These are phyloP conservation scores for Diachrysia chrysitis DNA, from an alignment of 2,888 invertebrate genomes.

Conservation along the genomic window DNA sequence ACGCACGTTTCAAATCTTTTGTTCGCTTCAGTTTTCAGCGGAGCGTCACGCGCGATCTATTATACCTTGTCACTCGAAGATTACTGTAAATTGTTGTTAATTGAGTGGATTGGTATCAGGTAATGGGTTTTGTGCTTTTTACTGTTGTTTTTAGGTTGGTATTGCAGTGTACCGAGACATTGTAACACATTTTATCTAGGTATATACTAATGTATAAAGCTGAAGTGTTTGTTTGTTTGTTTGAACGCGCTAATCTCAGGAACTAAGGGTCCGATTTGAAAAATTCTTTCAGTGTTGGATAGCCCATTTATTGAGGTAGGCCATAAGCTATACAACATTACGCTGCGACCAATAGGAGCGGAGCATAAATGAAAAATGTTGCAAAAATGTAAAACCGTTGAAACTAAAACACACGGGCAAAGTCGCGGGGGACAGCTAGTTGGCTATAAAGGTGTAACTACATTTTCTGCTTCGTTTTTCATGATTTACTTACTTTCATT, in stretches of 20 bases:
- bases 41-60: slow-evolving; percentile 71
- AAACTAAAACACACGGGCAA: too few relatives aligned
- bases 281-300: too few relatives aligned
- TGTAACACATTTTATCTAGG: too few relatives aligned
- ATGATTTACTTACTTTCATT: not conserved
- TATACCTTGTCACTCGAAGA: slow-evolving; percentile 56
- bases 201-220: too few relatives aligned
- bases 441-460: slow-evolving; percentile 8
- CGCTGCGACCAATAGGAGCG: too few relatives aligned
- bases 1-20: slow-evolving; percentile 75
- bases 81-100: slow-evolving; percentile 54
- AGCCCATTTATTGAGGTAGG: too few relatives aligned
- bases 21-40: slow-evolving; percentile 73
- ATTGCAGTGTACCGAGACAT: slow-evolving; percentile 26
- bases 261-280: too few relatives aligned
- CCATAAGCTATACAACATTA: too few relatives aligned
- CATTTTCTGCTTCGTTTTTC: not conserved
- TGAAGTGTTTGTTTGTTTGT: too few relatives aligned
- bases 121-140: slow-evolving; percentile 24
- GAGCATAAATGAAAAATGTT: too few relatives aligned
- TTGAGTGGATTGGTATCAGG: not conserved
- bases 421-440: slow-evolving; percentile 31
- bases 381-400: too few relatives aligned
- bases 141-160: slow-evolving; percentile 31
- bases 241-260: too few relatives aligned